A percentile compares a stretch with the other conserved stretches of the same genome.
phyloP scores from a whole-genome alignment of 2,113 vertebrate species.

The Butorides virescens region DNA sequence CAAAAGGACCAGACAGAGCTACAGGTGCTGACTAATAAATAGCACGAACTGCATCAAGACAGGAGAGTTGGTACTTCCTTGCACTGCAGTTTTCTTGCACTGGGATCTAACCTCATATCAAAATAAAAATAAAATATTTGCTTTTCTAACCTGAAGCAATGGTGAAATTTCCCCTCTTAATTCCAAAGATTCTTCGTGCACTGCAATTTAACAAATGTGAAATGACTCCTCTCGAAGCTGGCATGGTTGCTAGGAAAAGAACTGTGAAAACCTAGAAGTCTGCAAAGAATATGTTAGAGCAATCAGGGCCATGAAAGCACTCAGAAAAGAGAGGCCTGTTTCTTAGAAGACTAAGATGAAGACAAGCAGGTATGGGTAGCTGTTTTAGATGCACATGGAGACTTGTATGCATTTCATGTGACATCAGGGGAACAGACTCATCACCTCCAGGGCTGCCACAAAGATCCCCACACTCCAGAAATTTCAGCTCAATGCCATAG shows the following conservation, averaged over 20 bases:
- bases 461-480: not conserved
- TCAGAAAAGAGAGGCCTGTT: not conserved
- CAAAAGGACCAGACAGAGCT: not conserved
- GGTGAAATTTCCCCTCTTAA: not conserved
- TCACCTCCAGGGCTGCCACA: not conserved
- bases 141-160: not conserved
- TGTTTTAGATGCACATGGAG: not conserved
- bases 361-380: not conserved
- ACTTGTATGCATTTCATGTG: not conserved
- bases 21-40: not conserved
- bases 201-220: not conserved
- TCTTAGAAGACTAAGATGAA: not conserved
- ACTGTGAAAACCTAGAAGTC: slow-evolving; percentile 55
- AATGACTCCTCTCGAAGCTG: not conserved
- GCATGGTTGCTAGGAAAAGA: slow-evolving; percentile 47
- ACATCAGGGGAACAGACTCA: not conserved
- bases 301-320: not conserved
- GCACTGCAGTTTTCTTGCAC: not conserved
- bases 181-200: not conserved
- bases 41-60: not conserved
- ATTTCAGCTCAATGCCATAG: rapidly evolving
- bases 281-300: slow-evolving; percentile 45
- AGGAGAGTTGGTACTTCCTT: not conserved
- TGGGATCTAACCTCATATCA: not conserved
- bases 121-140: not conserved